Percentiles rank a stretch among this genome's conserved stretches.
Conservation (phyloP, 2,797 vertebrate species). For the Chelmon rostratus region DNA sequence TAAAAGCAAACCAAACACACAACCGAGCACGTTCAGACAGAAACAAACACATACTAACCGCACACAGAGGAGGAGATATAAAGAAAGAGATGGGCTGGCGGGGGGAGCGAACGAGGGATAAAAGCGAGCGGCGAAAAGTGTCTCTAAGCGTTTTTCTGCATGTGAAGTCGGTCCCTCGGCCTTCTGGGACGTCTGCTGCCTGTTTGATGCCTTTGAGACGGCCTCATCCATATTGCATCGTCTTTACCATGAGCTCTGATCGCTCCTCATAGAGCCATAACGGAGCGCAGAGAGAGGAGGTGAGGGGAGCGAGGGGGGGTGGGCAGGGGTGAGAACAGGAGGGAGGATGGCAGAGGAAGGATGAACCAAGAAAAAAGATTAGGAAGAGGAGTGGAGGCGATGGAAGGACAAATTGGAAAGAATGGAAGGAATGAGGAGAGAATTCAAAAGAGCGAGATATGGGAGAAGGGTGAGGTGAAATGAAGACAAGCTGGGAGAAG, state of each 20-base stretch:
- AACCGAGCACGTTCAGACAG: constrained; percentile 41
- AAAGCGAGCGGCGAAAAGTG: constrained; percentile 57
- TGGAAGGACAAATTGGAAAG: not conserved
- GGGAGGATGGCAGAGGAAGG: not conserved
- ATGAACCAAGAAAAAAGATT: not conserved
- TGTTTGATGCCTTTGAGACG: constrained; percentile 76
- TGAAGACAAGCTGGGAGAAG: not conserved
- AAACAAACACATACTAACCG: constrained; percentile 44
- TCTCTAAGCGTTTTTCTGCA: constrained; percentile 61
- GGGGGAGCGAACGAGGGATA: constrained; percentile 25
- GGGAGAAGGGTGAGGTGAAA: not conserved
- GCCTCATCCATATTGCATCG: constrained; percentile 81
- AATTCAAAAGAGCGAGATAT: too few species aligned
- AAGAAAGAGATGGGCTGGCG: constrained; percentile 1
- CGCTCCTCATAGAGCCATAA: constrained; percentile 55
- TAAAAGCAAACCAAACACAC: constrained; percentile 24
- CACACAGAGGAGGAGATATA: constrained; percentile 49
- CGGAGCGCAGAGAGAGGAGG: constrained; percentile 37
- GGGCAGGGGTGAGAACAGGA: not conserved
- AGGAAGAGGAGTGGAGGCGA: not conserved
- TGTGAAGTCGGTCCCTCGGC: constrained; percentile 71
- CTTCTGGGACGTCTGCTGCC: constrained; percentile 63
- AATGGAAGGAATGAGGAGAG: not conserved
- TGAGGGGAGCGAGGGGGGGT: not conserved
- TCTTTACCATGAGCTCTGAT: constrained; percentile 75